phyloP scores from a whole-genome alignment of 1,140 invertebrate species.

The Bombus superbus region DNA sequence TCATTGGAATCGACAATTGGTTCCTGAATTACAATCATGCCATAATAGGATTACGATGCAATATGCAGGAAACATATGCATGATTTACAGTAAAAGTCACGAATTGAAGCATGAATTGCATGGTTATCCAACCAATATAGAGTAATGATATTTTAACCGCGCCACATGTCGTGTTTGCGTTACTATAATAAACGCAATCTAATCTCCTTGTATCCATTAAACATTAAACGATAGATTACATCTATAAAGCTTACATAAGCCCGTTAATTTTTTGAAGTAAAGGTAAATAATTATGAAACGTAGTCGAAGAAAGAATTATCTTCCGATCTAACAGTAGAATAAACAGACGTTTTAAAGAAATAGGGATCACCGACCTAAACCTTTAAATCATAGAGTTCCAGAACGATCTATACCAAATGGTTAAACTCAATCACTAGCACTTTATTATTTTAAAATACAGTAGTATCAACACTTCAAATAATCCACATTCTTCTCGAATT shows the following conservation, averaged over 20 bases:
- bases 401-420: no score
- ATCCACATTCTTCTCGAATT: no score
- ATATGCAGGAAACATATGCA: no score
- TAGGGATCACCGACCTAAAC: background rate
- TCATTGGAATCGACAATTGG: background rate
- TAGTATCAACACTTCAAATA: no score
- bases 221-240: background rate
- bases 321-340: background rate
- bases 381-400: no score
- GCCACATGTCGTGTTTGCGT: background rate
- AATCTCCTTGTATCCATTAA: conserved; percentile 5
- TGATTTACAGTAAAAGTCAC: conserved; percentile 2
- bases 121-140: background rate
- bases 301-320: background rate
- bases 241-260: background rate
- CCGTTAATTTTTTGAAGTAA: background rate
- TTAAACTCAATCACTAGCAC: no score
- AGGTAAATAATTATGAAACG: background rate
- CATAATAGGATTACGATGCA: conserved; percentile 4
- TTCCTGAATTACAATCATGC: background rate
- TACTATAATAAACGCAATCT: background rate
- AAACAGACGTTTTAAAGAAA: background rate
- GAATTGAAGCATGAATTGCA: background rate
- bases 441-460: background rate
- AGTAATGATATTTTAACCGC: background rate